These are phyloP conservation scores for Lasioglossum leucozonium DNA, from an alignment of 2,888 invertebrate genomes.

Conservation along the genomic window DNA sequence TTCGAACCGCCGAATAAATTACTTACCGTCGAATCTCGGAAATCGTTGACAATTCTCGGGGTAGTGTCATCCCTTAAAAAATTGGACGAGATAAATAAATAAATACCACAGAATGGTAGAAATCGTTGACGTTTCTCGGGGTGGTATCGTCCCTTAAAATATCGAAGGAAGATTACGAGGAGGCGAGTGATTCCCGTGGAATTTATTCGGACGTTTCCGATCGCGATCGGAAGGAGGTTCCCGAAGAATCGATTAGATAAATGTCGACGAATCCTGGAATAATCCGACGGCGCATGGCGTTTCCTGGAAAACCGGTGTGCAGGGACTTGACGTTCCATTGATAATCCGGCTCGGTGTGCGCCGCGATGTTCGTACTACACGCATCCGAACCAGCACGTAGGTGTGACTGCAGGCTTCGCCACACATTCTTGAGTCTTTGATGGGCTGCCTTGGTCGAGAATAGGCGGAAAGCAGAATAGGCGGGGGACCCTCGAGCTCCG, in stretches of 20 bases:
- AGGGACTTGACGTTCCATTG: slow-evolving; percentile 29
- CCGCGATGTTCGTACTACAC: slow-evolving; percentile 10
- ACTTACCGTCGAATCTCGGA: no score
- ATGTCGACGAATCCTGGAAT: slow-evolving; percentile 13
- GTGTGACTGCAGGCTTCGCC: slow-evolving; percentile 17
- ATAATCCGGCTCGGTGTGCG: not conserved
- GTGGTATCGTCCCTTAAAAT: not conserved
- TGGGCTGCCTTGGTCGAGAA: slow-evolving; percentile 21
- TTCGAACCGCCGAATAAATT: no score
- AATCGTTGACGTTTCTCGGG: not conserved
- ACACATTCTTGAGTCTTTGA: slow-evolving; percentile 32
- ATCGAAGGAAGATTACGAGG: not conserved
- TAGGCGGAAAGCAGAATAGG: slow-evolving; percentile 17
- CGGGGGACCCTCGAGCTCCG: slow-evolving; percentile 11
- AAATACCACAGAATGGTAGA: no score
- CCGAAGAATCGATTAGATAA: slow-evolving; percentile 40
- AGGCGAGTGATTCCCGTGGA: no score
- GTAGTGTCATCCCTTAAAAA: not conserved
- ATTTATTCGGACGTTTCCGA: no score
- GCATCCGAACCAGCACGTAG: slow-evolving; percentile 10
- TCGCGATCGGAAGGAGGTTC: not conserved
- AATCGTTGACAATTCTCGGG: not conserved
- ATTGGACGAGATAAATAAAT: not conserved
- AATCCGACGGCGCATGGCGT: slow-evolving; percentile 9
- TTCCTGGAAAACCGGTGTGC: not conserved